Base-by-base conservation (phyloP, 2,888 invertebrate species). In the Pseudanteris insignis region DNA sequence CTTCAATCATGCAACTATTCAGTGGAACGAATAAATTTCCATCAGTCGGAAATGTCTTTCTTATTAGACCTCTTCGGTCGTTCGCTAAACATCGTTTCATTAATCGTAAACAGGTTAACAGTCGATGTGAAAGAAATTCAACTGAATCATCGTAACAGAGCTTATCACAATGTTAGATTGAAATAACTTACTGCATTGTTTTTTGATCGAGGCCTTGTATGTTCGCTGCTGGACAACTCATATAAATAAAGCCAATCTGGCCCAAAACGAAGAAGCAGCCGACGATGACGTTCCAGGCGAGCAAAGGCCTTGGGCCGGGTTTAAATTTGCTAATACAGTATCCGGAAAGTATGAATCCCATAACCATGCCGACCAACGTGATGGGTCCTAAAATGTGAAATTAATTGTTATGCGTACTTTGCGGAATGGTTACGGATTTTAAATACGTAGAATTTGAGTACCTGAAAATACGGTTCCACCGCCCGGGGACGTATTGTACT, bases 381-480 rank as follows among this genome's bases (percentile, higher is more conserved):
- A 84, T 74, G 0, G 86, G 85, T 14, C 86, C 83, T 82, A 66
- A 5, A 51, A 54, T n/a, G n/a, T n/a, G n/a, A n/a, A n/a, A n/a
- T n/a, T n/a, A n/a, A n/a, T n/a, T n/a, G n/a, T n/a, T n/a, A n/a
- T n/a, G n/a, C n/a, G n/a, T n/a, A n/a, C n/a, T n/a, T n/a, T n/a
- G n/a, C n/a, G n/a, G n/a, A n/a, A n/a, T n/a, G n/a, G n/a, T n/a
- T n/a, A n/a, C n/a, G n/a, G n/a, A n/a, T n/a, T n/a, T n/a, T n/a
- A n/a, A n/a, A n/a, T n/a, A n/a, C n/a, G n/a, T n/a, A n/a, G n/a
- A n/a, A n/a, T n/a, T n/a, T n/a, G n/a, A n/a, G 67, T 76, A 86
- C 88, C 91, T 65, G 88, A 84, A 55, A 89, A 81, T 59, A 88
- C 82, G 10, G 87, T 88, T 9, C 89, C 88, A 46, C 82, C 82